A percentile compares a stretch with the other conserved stretches of the same genome.
phyloP scores from a whole-genome alignment of 2,888 invertebrate genomes.

The Azorinus chamasolen region DNA sequence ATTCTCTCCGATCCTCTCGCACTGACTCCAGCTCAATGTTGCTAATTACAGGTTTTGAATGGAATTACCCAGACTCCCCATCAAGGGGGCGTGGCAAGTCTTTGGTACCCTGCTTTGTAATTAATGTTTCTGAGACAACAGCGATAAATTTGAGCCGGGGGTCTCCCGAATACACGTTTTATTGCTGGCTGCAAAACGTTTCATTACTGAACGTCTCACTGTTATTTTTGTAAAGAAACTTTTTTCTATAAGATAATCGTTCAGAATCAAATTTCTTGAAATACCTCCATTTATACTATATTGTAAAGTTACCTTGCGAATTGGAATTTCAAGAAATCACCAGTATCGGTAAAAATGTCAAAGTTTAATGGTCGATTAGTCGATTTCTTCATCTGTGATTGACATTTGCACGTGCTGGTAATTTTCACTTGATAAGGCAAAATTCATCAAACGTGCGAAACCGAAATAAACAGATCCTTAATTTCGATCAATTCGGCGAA shows the following conservation, averaged over 20 bases:
- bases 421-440: conserved; percentile 22
- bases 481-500: conserved; percentile 8
- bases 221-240: too few relatives aligned
- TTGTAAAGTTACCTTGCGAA: too few relatives aligned
- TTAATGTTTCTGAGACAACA: conserved; percentile 41
- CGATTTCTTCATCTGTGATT: too few relatives aligned
- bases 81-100: conserved; percentile 47
- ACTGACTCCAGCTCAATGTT: conserved; percentile 4
- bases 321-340: too few relatives aligned
- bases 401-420: conserved; percentile 21
- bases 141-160: conserved; percentile 47
- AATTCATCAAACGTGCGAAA: conserved; percentile 12
- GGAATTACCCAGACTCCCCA: conserved; percentile 41
- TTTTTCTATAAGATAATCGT: too few relatives aligned
- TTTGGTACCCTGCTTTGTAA: conserved; percentile 53
- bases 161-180: conserved; percentile 25
- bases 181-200: conserved; percentile 23
- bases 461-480: not conserved
- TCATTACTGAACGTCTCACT: conserved; percentile 15
- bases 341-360: too few relatives aligned
- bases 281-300: too few relatives aligned
- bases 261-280: too few relatives aligned
- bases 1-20: not conserved
- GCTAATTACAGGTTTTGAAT: conserved; percentile 52
- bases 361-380: too few relatives aligned